A percentile compares a stretch with the other conserved stretches of the same genome.
Evolutionary conservation across 2,888 invertebrate genomes (phyloP).

Genomic region (Drosophila rubida): DNA sequence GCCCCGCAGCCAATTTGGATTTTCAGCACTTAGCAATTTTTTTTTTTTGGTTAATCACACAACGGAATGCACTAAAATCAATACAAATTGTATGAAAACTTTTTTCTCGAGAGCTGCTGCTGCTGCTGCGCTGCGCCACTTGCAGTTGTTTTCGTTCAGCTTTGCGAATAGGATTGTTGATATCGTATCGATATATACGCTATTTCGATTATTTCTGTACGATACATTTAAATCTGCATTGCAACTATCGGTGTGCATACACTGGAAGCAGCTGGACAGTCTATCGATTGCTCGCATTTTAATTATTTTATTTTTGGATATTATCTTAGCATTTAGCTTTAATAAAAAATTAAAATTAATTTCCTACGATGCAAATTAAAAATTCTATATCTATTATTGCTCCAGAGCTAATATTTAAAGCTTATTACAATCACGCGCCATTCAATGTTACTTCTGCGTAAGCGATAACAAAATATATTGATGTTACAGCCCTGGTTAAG

Average conservation of each 20-base stretch:
- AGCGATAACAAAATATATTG: neutral
- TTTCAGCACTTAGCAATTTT: conserved; percentile 1
- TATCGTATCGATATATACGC: conserved; percentile 41
- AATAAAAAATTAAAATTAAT: neutral
- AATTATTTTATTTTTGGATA: neutral
- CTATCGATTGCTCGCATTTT: neutral
- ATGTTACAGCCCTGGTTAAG: neutral
- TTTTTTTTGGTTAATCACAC: conserved; percentile 19
- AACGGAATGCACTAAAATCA: conserved; percentile 49
- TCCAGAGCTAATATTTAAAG: neutral
- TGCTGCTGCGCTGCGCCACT: conserved; percentile 49
- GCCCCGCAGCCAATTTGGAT: conserved; percentile 15
- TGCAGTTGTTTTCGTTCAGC: conserved; percentile 57
- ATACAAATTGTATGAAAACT: conserved; percentile 38
- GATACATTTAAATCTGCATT: conserved; percentile 6
- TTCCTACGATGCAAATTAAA: too few relatives aligned
- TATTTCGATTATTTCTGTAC: conserved; percentile 9
- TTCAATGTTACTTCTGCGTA: neutral
- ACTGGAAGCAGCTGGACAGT: conserved; percentile 4
- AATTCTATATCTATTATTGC: too few relatives aligned
- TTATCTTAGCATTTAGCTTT: neutral
- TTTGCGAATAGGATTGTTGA: conserved; percentile 52
- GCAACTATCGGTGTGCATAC: conserved; percentile 17
- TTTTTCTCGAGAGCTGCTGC: conserved; percentile 29
- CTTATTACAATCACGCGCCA: neutral